phyloP scores from a whole-genome alignment of 2,888 invertebrate genomes.

The Acronicta leporina region DNA sequence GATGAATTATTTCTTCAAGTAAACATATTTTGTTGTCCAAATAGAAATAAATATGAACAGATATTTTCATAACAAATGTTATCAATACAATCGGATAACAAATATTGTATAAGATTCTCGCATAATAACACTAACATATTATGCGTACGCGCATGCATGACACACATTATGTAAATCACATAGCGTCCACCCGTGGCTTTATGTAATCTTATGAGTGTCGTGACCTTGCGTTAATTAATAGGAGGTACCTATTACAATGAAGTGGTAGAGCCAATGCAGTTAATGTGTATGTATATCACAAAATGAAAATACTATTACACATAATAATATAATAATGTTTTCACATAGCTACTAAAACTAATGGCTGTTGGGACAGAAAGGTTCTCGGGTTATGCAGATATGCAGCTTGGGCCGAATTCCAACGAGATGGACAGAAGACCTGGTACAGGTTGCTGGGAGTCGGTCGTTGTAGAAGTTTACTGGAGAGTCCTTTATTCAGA shows the following conservation, averaged over 20 bases:
- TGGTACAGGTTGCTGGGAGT: too few relatives aligned
- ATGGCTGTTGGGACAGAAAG: too few relatives aligned
- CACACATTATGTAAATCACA: slow-evolving; percentile 48
- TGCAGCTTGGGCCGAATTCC: too few relatives aligned
- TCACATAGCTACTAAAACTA: too few relatives aligned
- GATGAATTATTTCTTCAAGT: too few relatives aligned
- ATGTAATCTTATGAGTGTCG: slow-evolving; percentile 46
- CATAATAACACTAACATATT: slow-evolving; percentile 35
- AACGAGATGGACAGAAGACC: too few relatives aligned
- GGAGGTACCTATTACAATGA: slow-evolving; percentile 1
- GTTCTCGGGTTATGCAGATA: too few relatives aligned
- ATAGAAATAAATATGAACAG: slow-evolving; percentile 7
- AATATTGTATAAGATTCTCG: background rate
- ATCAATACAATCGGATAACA: slow-evolving; percentile 8
- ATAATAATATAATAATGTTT: too few relatives aligned
- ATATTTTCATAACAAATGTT: background rate
- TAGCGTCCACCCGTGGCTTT: slow-evolving; percentile 35
- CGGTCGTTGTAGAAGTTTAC: too few relatives aligned
- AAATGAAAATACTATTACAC: too few relatives aligned
- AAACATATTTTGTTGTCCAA: background rate
- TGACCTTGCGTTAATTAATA: slow-evolving; percentile 54
- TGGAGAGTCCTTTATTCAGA: too few relatives aligned
- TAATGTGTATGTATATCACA: too few relatives aligned
- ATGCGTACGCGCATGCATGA: slow-evolving; percentile 39
- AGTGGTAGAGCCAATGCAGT: background rate